Evolutionary conservation across 2,797 vertebrate genomes (phyloP), one percentile per base, ranked within the genome.

Genomic region (Pampus argenteus): DNA sequence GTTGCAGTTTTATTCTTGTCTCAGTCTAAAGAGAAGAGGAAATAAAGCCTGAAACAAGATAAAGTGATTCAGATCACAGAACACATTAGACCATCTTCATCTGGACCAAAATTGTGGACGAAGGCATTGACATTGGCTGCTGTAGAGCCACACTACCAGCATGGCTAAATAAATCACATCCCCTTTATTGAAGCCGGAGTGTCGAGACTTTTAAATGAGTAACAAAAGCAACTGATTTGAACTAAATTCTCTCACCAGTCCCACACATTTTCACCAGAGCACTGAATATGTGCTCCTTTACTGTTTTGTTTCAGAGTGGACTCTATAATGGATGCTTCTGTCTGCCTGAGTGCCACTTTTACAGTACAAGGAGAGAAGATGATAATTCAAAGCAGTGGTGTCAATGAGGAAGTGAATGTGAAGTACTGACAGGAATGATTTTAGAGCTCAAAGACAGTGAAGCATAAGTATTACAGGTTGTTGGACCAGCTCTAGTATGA

Each of bases 241-340:
- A 22, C 49, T 17, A 31, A 10, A 36, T 20, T 45, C 71, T 75
- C 56, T 71, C 31, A 59, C 15, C 31, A 31, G 20, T 29, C 54
- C 59, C 60, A 73, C 69, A 51, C 36, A 29, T 47, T 66, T 73
- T 55, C 11, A 63, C 4, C 11, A 23, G 28, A 36, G 44, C 5
- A 2, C 10, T 57, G 20, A 42, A 40, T 38, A 34, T 57, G 34
- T 58, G 42, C 22, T 15, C 23, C 66, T 66, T 62, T 7, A 25
- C 40, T 40, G 31, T 28, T 74, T 49, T 38, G 23, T 25, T 58
- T 76, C 14, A 59, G 73, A 81, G 61, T 45, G 31, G 50, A 51
- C 28, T 15, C 54, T 38, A 20, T 68, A 76, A 76, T 76, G 58
- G 59, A 54, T 52, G 34, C 36, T 62, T 55, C 28, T 40, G 45